These are phyloP conservation scores for Trachemys scripta DNA, from an alignment of 2,113 vertebrate species.

Conservation along the genomic window DNA sequence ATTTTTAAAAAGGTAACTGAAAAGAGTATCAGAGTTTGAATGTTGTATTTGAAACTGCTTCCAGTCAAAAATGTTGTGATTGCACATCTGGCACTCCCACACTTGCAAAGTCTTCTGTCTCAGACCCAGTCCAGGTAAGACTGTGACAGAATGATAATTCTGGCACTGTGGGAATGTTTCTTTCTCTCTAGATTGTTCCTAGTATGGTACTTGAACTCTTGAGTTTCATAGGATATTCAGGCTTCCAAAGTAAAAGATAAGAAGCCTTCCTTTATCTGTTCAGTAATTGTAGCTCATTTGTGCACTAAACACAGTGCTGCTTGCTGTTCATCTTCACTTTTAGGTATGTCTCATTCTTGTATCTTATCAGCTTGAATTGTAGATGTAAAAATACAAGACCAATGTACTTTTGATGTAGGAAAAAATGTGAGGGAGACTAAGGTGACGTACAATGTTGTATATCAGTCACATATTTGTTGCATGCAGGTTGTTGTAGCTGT, in stretches of 20 bases:
- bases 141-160: slow-evolving; percentile 59
- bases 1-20: neutral
- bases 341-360: slow-evolving; percentile 46
- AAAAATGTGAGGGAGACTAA: slow-evolving; percentile 63
- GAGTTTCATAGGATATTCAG: slow-evolving; percentile 44
- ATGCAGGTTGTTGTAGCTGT: neutral
- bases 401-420: slow-evolving; percentile 15
- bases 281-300: slow-evolving; percentile 55
- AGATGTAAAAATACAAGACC: neutral
- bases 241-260: slow-evolving; percentile 47
- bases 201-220: slow-evolving; percentile 43
- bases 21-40: too few relatives aligned
- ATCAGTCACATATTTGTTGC: neutral
- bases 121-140: slow-evolving; percentile 63
- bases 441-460: slow-evolving; percentile 2
- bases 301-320: slow-evolving; percentile 19
- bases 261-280: slow-evolving; percentile 46
- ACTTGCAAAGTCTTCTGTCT: neutral
- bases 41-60: neutral
- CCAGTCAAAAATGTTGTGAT: neutral
- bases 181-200: slow-evolving; percentile 66
- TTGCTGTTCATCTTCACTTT: neutral
- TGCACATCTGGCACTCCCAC: slow-evolving; percentile 18
- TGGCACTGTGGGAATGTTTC: slow-evolving; percentile 10
- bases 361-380: slow-evolving; percentile 14